phyloP scores from a whole-genome alignment of 1,140 invertebrate genomes.

The Frieseomelitta varia region DNA sequence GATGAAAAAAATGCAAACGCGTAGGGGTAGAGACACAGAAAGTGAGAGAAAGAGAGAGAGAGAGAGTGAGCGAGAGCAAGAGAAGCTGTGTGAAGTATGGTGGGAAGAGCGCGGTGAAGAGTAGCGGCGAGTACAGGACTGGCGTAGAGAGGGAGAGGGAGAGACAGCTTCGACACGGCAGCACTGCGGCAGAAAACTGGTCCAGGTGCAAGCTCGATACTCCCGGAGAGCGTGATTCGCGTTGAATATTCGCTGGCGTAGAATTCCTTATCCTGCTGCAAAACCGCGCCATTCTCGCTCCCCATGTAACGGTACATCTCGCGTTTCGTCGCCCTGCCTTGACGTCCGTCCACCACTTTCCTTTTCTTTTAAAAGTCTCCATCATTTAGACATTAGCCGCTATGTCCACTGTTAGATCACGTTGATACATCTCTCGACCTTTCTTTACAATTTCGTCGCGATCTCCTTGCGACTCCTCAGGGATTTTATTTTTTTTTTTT shows the following conservation, averaged over 20 bases:
- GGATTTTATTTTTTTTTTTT: not conserved
- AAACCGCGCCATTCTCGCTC: slow-evolving; percentile 14
- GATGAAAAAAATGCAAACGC: slow-evolving; percentile 67
- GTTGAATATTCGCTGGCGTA: slow-evolving; percentile 47
- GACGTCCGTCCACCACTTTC: not conserved
- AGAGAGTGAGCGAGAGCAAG: not conserved
- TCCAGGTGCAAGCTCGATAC: slow-evolving; percentile 56
- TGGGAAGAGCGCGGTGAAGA: not conserved
- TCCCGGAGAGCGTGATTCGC: slow-evolving; percentile 47
- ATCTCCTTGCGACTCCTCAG: not conserved
- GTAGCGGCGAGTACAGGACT: not conserved
- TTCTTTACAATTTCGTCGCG: not conserved
- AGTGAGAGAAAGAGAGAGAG: not conserved
- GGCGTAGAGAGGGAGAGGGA: slow-evolving; percentile 2
- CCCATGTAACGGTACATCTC: slow-evolving; percentile 18
- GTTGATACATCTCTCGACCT: not conserved
- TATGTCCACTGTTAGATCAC: not conserved
- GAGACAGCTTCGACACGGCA: slow-evolving; percentile 36
- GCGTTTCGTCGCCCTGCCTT: not conserved
- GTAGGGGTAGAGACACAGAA: slow-evolving; percentile 18
- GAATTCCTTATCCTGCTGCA: slow-evolving; percentile 51
- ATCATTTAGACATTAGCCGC: not conserved
- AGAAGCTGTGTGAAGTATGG: not conserved
- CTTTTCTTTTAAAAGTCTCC: not conserved
- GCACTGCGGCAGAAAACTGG: slow-evolving; percentile 55